Base-by-base conservation (phyloP, 2,113 vertebrate genomes). In the Festucalex cinctus region DNA sequence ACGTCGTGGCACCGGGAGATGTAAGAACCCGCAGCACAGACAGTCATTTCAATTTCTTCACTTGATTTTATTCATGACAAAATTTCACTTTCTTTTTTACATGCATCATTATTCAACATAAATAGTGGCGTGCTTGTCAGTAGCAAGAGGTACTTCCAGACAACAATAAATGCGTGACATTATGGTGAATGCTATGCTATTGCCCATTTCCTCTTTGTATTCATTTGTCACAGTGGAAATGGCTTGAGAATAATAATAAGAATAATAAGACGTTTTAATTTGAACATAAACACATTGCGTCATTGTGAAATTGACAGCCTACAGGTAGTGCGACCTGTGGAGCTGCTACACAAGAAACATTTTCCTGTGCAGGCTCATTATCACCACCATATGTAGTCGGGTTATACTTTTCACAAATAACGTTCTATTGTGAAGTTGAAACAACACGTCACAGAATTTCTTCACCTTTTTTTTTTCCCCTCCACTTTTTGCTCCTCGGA, bases 1-100 rank as follows among this genome's bases (percentile, higher is more conserved):
- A 98, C 36, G 97, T 99, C 5, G 97, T 99, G 71, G 97, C 97
- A 48, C 97, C 97, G 0, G 97, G 97, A 83, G 95, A 99, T 78
- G 97, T 99, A 86, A 96, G 97, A 10, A 63, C 70, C 16, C 9
- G 1, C 5, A 16, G 14, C 26, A 57, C 26, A 26, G 32, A 32
- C 26, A 6, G 1, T 54, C 22, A 24, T 53, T 53, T 53, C 22
- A 39, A 39, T 9, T 8, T 41, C 39, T 3, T 12, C 22, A 24
- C n/a, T n/a, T 9, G 1, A 3, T 14, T 24, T 54, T 26, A 4
- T 22, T 22, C 12, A 53, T 48, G 17, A 41, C 39, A 41, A 41
- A 0, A 6, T 39, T 39, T 39, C 10, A 9, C 3, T 12, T 13
- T 41, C 9, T 9, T 41, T 41, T 41, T 39, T 10, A 39, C 9